Base-by-base conservation (phyloP, 2,888 invertebrate species). In the Scrobipalpa atriplicella region DNA sequence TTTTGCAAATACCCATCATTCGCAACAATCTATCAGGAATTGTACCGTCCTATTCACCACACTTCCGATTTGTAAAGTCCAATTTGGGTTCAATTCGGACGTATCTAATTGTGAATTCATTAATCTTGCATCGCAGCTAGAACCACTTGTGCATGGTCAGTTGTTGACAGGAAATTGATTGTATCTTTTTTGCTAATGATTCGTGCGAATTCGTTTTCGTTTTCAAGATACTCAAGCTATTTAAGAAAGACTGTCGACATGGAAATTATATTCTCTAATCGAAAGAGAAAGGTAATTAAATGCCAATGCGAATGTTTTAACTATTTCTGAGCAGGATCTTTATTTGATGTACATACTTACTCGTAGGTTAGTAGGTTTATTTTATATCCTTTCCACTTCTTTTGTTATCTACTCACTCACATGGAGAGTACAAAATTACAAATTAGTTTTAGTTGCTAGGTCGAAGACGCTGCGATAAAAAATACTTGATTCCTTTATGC, bases 161-260 rank as follows among this genome's bases (percentile, higher is more conserved):
- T 91, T 85, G 88, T 83, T 87, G 90, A 90, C 92, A 92, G 91
- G 91, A 92, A 89, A 92, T 90, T 87, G 88, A 89, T 90, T 87
- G 76, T 78, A 72, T 75, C 76, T 70, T 76, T 79, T 80, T 82
- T 79, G 71, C 69, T 74, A 76, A 76, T 76, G 73, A 75, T 71
- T 71, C 70, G 21, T 36, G 60, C 41, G 29, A n/a, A 39, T 60
- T 3, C 41, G 61, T 13, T 29, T 41, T 41, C 41, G 41, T 41
- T 61, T 61, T 41, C 39, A 11, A 61, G 41, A 41, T 2, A 18
- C 11, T n/a, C n/a, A n/a, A n/a, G 39, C 56, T 16, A 38, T 58
- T 38, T 58, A 36, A 0, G n/a, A 38, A 19, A 1, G 19, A 61
- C 10, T 39, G 41, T 61, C 13, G 41, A 41, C 41, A 61, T 61